Percentiles rank a stretch among this genome's conserved stretches.
Conservation (phyloP, 2,113 vertebrate species). For the Vulpes ferrilata region DNA sequence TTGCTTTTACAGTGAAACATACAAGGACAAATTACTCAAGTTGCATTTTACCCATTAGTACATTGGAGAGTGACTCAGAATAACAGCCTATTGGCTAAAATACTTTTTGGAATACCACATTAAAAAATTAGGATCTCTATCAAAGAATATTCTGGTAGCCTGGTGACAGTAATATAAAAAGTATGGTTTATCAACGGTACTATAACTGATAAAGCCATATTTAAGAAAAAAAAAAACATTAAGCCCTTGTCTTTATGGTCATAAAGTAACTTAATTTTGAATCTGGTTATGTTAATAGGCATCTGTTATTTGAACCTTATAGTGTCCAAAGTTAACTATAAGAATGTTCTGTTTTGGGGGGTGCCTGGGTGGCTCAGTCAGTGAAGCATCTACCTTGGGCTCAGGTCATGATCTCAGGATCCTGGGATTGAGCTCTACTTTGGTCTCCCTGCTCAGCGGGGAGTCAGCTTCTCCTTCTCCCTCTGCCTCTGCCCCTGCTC, state of each 20-base stretch:
- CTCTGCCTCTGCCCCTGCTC: neutral
- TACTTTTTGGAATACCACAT: neutral
- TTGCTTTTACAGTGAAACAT: slow-evolving; percentile 27
- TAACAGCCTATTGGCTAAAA: neutral
- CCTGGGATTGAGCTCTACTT: neutral
- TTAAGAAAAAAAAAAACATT: slow-evolving; percentile 23
- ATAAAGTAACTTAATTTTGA: slow-evolving; percentile 37
- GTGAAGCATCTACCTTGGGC: neutral
- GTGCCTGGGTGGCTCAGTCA: neutral
- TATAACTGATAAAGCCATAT: neutral
- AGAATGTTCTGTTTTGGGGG: neutral
- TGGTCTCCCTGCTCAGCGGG: neutral
- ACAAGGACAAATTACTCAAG: slow-evolving; percentile 43
- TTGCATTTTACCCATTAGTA: slow-evolving; percentile 2
- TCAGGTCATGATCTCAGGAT: neutral
- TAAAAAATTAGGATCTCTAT: slow-evolving; percentile 16
- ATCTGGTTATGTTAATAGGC: neutral
- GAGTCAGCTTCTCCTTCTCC: neutral
- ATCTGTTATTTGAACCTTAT: neutral
- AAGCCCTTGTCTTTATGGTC: neutral
- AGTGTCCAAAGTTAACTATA: neutral
- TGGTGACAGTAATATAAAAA: neutral
- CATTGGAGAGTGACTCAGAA: neutral
- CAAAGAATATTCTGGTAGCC: neutral
- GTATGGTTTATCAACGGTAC: neutral